Evolutionary conservation across 2,888 invertebrate species (phyloP), one percentile per base, ranked within the genome.

Genomic region (Hemaris fuciformis): DNA sequence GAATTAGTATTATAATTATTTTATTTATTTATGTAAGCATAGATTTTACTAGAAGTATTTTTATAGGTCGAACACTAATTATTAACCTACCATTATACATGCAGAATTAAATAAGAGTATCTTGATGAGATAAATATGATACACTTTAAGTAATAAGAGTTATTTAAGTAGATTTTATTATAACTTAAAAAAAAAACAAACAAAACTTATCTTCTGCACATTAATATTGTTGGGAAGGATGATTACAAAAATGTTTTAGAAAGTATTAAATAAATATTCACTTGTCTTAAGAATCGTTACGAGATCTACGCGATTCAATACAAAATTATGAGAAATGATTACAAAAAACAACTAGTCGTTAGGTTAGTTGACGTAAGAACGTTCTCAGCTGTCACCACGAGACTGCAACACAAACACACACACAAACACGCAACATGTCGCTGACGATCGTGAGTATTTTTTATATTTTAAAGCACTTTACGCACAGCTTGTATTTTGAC

Each of bases 371-470:
- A n/a, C n/a, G 18, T 53, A n/a, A 4, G 27, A 45, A 41, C 25
- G 25, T 60, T 34, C 34, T 23, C 46, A 43, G 22, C 46, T 15
- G 31, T 48, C 68, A 73, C 87, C 88, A 89, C 89, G 89, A 89
- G 89, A 87, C 88, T 74, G 66, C 68, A 69, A 77, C 78, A 72
- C 68, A 79, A 66, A 72, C 72, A 80, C 75, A 84, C 76, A 82
- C 72, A 82, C 76, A 77, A 70, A 83, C 77, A 83, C 79, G 83
- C 80, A 75, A 79, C 76, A 87, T 81, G 74, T 75, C 87, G 89
- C 75, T 77, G 87, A 73, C 62, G 73, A 81, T 72, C 74, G 91
- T 91, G 84, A 91, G 91, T 91, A 91, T 88, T 67, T 62, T 71
- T 78, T 76, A 69, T 75, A 75, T 74, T 73, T 79, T 75, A 69